These are phyloP conservation scores for Podarcis cretensis DNA, from an alignment of 2,113 vertebrate genomes.

Conservation along the genomic window DNA sequence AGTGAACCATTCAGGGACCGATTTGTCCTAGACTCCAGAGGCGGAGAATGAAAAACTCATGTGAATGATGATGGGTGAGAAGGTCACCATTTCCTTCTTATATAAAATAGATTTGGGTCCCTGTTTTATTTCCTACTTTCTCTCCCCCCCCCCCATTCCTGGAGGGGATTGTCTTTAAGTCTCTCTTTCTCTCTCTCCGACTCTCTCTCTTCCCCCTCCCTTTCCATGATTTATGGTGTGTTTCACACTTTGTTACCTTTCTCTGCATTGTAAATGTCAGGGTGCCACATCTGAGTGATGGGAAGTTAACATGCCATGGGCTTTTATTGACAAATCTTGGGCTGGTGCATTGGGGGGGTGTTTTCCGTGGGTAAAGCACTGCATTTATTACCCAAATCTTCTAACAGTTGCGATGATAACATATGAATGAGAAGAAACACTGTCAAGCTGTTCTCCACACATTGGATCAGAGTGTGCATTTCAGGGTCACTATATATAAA, in stretches of 20 bases:
- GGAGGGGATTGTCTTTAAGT: conserved; percentile 64
- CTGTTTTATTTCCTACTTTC: conserved; percentile 25
- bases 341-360: conserved; percentile 51
- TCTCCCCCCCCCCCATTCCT: conserved; percentile 13
- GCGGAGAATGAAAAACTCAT: conserved; percentile 58
- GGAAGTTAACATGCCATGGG: conserved; percentile 67
- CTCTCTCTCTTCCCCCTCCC: conserved; percentile 28
- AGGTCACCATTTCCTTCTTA: conserved; percentile 64
- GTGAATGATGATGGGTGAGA: conserved; percentile 71
- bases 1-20: conserved; percentile 42
- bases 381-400: conserved; percentile 71
- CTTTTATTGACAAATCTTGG: conserved; percentile 66
- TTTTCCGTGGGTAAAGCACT: conserved; percentile 65
- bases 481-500: conserved; percentile 23
- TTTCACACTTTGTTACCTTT: conserved; percentile 69
- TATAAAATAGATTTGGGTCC: conserved; percentile 66
- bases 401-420: conserved; percentile 65
- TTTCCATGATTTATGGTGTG: conserved; percentile 70
- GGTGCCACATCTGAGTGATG: conserved; percentile 65
- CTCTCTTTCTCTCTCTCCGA: conserved; percentile 44
- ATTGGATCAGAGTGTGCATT: conserved; percentile 34
- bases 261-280: conserved; percentile 68
- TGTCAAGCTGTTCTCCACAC: conserved; percentile 55
- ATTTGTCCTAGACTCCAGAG: conserved; percentile 59
- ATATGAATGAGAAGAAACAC: conserved; percentile 61